Percentiles rank a stretch among this genome's conserved stretches.
These are phyloP conservation scores for Drosophila chauvacae DNA, from an alignment of 1,140 invertebrate species.

Conservation along the genomic window DNA sequence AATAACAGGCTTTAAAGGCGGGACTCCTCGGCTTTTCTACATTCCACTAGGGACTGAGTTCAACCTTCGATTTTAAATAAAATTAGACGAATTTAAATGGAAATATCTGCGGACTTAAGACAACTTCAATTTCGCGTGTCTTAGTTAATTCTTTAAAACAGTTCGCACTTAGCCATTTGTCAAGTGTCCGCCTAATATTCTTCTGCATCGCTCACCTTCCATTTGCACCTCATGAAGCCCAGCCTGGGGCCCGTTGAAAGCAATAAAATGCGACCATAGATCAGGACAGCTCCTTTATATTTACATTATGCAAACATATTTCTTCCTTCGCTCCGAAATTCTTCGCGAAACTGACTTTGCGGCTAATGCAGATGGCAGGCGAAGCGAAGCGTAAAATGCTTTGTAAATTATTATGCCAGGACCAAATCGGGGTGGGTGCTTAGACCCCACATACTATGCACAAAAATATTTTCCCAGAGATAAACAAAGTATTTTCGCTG, in stretches of 20 bases:
- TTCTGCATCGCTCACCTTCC: slow-evolving; percentile 9
- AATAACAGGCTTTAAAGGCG: neutral
- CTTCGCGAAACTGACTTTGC: slow-evolving; percentile 62
- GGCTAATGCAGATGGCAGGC: slow-evolving; percentile 75
- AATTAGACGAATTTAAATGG: neutral
- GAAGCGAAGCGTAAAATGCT: slow-evolving; percentile 77
- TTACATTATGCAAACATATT: slow-evolving; percentile 59
- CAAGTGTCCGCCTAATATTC: slow-evolving; percentile 1
- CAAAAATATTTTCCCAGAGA: slow-evolving; percentile 61
- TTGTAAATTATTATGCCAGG: slow-evolving; percentile 73
- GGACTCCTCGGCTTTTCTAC: too few relatives aligned
- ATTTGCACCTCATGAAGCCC: neutral
- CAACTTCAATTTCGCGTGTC: neutral
- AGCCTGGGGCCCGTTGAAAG: slow-evolving; percentile 6
- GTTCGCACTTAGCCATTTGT: neutral
- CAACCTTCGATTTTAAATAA: too few relatives aligned
- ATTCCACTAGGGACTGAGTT: too few relatives aligned
- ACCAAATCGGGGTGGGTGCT: slow-evolving; percentile 1
- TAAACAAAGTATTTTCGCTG: slow-evolving; percentile 50
- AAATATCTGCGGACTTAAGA: neutral
- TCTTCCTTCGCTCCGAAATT: slow-evolving; percentile 35
- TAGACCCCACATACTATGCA: slow-evolving; percentile 24
- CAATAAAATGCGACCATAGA: slow-evolving; percentile 42
- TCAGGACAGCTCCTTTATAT: slow-evolving; percentile 46
- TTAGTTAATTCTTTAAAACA: slow-evolving; percentile 3